Evolutionary conservation across 2,797 vertebrate species (phyloP).

Genomic region (Phataginus tetradactyla): DNA sequence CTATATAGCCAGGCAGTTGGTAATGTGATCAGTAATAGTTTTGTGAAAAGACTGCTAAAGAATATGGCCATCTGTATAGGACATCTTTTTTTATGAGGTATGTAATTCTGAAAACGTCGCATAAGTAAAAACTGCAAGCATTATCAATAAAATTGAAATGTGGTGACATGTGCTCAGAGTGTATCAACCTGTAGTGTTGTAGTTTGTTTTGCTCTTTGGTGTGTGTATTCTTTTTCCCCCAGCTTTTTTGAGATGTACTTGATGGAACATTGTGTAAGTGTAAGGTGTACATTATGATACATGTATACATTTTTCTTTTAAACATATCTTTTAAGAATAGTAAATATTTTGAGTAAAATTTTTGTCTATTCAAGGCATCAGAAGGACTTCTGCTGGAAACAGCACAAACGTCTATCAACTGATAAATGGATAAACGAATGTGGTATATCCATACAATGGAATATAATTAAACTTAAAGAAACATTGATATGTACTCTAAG

Average conservation of each 20-base stretch:
- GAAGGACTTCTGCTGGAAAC: conserved; percentile 21
- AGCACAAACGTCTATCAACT: background rate
- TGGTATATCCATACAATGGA: background rate
- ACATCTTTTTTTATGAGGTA: background rate
- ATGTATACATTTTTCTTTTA: conserved; percentile 45
- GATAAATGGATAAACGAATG: background rate
- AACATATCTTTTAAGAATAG: conserved; percentile 28
- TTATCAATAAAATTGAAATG: conserved; percentile 42
- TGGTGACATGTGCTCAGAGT: background rate
- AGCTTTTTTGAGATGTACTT: background rate
- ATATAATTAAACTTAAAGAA: conserved; percentile 22
- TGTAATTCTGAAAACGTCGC: background rate
- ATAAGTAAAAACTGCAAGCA: background rate
- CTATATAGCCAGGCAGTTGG: background rate
- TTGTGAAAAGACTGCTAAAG: background rate
- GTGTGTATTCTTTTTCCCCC: background rate
- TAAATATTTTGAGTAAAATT: conserved; percentile 32
- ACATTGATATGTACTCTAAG: background rate
- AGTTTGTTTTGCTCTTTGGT: background rate
- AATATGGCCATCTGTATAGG: background rate
- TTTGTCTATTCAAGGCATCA: conserved; percentile 20
- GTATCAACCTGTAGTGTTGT: background rate
- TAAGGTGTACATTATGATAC: background rate
- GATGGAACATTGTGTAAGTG: background rate
- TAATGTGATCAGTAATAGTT: background rate